Conservation (phyloP, 2,797 vertebrate species). For the Thamnophis elegans region DNA sequence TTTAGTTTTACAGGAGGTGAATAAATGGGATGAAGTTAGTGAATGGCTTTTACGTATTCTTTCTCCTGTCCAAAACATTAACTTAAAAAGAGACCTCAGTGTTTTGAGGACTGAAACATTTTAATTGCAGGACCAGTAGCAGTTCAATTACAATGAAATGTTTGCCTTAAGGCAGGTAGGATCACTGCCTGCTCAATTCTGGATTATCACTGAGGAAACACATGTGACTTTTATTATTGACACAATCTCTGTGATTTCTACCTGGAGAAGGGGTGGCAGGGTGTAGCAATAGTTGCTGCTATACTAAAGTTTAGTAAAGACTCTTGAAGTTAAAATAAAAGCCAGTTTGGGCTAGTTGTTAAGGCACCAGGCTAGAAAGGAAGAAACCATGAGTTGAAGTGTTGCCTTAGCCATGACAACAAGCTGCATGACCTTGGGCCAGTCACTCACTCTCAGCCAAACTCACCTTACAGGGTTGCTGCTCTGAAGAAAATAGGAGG, state of each 20-base stretch:
- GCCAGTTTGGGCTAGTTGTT: neutral
- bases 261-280: neutral
- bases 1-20: neutral
- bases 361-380: neutral
- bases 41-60: neutral
- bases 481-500: neutral
- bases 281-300: neutral
- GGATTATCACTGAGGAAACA: conserved; percentile 12
- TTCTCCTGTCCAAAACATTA: neutral
- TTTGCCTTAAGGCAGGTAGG: neutral
- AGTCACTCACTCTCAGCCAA: neutral
- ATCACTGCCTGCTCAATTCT: neutral
- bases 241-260: neutral
- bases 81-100: neutral
- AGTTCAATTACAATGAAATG: neutral
- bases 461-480: neutral
- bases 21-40: neutral
- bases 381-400: neutral
- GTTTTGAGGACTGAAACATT: neutral
- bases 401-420: neutral
- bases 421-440: neutral
- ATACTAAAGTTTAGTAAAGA: neutral
- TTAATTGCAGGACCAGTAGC: neutral
- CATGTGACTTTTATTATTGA: conserved; percentile 5
- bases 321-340: neutral